Evolutionary conservation across 2,888 invertebrate genomes (phyloP), one percentile per base, ranked within the genome.

Genomic region (Ypsolopha sequella): DNA sequence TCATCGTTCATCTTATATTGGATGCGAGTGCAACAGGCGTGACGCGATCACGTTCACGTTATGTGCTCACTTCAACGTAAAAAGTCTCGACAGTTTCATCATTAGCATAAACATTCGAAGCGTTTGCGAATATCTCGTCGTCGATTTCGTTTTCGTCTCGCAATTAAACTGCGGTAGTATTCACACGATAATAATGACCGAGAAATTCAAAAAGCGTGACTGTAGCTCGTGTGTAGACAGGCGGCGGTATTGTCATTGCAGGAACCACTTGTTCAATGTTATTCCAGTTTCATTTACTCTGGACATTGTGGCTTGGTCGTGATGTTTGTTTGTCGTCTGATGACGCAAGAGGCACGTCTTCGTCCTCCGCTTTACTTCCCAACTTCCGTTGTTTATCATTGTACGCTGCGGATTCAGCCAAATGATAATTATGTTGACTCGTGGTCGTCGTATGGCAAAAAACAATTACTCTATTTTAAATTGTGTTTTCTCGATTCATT

Each of bases 61-160:
- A 36, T 52, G 54, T 60, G 61, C 58, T 64, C 61, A 57, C 59
- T 63, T 62, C 58, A 56, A 59, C 60, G 65, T 67, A 58, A 65
- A 65, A 65, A 68, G 65, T 61, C 62, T 52, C 48, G 41, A 41
- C 50, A 13, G 47, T 51, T 50, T 45, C 51, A 13, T 51, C 50
- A 57, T 64, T 62, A 60, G 57, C 60, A 62, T 64, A 61, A 51
- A 46, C 51, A 54, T 52, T 52, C 51, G 51, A 51, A 52, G 46
- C 50, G 54, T 54, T 35, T 49, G n/a, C 47, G 13, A 38, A 14
- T 14, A 7, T 34, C 50, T 48, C 41, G 13, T 13, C 50, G 52
- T 50, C 52, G 51, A 48, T 54, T 56, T 56, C 54, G 41, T 52
- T 54, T 56, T 54, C 52, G 53, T 51, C 48, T 39, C 36, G 36